Base-by-base conservation (phyloP, 2,888 invertebrate species). In the Noctua comes region DNA sequence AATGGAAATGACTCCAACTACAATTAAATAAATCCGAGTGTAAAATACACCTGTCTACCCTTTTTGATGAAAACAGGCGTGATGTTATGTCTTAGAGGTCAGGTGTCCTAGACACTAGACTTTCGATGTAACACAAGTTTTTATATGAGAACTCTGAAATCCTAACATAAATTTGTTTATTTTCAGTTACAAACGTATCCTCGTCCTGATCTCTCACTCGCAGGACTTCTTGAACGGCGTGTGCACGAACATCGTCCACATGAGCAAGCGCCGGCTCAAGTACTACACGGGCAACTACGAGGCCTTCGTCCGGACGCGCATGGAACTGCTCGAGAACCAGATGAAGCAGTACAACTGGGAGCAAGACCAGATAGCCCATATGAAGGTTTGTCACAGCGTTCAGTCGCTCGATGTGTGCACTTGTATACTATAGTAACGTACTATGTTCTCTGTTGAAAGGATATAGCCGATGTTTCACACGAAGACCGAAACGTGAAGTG, bases 271-370 rank as follows among this genome's bases (percentile, higher is more conserved):
- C 90, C 98, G 98, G 84, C 97, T 99, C 66, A 99, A 99, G 93
- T 99, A 99, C 96, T 99, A 98, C 95, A 99, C 99, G 43, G 99
- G 98, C 86, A 99, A 99, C 97, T 99, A 99, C 94, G 99, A 99
- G 94, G 98, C 99, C 2, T 99, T 99, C 93, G 98, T 99, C 16
- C 98, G 98, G 88, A 99, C 99, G 0, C 97, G 99, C 84, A 97
- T 98, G 97, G 99, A 99, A 93, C 97, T 99, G 90, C 97, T 99
- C 84, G 99, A 99, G 95, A 99, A 99, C 95, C 99, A 99, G 96
- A 98, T 98, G 98, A 99, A 99, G 94, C 99, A 99, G 92, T 99
- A 99, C 96, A 99, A 99, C 92, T 99, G 99, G 99, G 99, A 99
- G 95, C 99, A 99, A 94, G 99, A 99, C 95, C 99, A 99, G 96